Base-by-base conservation (phyloP, 2,797 vertebrate genomes). In the Acridotheres tristis region DNA sequence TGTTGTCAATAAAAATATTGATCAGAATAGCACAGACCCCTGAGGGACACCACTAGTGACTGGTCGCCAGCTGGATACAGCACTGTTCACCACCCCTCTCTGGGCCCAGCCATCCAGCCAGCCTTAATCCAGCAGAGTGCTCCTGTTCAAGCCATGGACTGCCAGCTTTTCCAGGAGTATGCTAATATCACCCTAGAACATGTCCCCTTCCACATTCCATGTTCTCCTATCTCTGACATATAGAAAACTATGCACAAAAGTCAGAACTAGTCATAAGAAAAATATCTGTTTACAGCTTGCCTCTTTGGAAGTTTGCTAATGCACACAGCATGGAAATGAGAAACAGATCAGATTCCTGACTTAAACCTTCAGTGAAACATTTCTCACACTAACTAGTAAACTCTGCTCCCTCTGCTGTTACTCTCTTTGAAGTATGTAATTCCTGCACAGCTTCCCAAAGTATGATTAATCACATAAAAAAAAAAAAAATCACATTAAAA, bases 371-470 rank as follows among this genome's bases (percentile, higher is more conserved):
- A 57, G 42, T 55, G 76, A 69, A 79, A 85, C 92, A 61, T 61
- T 93, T 65, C 77, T 91, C 55, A 7, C 1, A 1, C 20, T 18
- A 17, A 48, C 57, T 8, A 25, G 40, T n/a, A 72, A 72, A 58
- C 20, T 23, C 19, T 34, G 72, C 94, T 94, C 96, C 95, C 95
- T 88, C 93, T 96, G 69, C 94, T 94, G 95, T 81, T 72, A 55
- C 32, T 43, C 22, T 4, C 73, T 59, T 10, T 42, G 66, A 92
- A 94, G 62, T 19, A 78, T 47, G 45, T 10, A 15, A 34, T n/a
- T 83, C 81, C 89, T 36, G 27, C 55, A 29, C 59, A 34, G 42
- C n/a, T 75, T 79, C 88, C 48, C 58, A 45, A 57, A 53, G 54
- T 3, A 58, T 5, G 21, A 80, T 45, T 13, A 77, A 29, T 14